Evolutionary conservation across 2,888 invertebrate species (phyloP).

Genomic region (Heliconius hortense): DNA sequence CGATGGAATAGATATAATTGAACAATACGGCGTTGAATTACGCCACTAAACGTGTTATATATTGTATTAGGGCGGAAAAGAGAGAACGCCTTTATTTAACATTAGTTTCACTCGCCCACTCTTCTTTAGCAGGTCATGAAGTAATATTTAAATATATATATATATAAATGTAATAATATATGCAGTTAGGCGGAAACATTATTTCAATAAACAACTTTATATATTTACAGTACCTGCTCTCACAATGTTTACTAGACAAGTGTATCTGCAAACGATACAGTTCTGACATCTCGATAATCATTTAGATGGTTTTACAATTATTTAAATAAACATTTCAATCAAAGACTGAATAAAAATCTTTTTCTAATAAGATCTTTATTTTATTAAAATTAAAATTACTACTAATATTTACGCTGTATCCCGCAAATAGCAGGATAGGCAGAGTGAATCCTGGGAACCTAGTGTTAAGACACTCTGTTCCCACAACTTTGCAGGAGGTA

Average conservation of each 20-base stretch:
- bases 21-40: neutral
- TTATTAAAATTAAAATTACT: no score
- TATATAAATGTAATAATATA: constrained; percentile 25
- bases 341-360: neutral
- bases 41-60: neutral
- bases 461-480: no score
- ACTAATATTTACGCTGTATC: no score
- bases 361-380: no score
- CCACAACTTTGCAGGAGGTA: no score
- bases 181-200: constrained; percentile 36
- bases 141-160: neutral
- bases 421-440: no score
- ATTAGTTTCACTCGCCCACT: neutral
- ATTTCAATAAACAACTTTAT: constrained; percentile 35
- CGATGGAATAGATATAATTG: no score
- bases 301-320: constrained; percentile 12
- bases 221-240: constrained; percentile 36
- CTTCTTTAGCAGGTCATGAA: neutral
- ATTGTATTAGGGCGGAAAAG: neutral
- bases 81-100: neutral
- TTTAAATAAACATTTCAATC: constrained; percentile 5
- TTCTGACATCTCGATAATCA: constrained; percentile 19
- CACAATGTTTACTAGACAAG: constrained; percentile 35
- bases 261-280: constrained; percentile 32
- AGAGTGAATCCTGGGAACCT: no score